Base-by-base conservation (phyloP, 2,888 invertebrate genomes). In the Mimachlamys varia region DNA sequence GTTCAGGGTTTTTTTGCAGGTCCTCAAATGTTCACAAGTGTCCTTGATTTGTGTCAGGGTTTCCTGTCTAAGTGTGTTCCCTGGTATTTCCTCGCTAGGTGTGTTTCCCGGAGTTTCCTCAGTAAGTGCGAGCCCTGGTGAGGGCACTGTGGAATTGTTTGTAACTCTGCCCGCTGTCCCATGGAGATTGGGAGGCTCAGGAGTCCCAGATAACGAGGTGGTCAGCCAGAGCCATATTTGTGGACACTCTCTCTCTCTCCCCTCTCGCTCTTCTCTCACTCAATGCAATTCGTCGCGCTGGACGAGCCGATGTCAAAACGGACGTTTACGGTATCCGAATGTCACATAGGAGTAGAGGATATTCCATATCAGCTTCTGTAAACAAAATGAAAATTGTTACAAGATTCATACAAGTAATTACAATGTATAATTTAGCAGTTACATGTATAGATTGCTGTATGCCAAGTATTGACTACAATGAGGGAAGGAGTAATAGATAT, bases 161-260 rank as follows among this genome's bases (percentile, higher is more conserved):
- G 76, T 76, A 76, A 76, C 76, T 33, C 76, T 76, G 76, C 22
- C 76, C 76, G 76, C 76, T 33, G 33, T 76, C 33, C 33, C 12
- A 27, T 76, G 76, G 76, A 76, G 76, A 33, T 76, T 33, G 76
- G 76, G 76, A 76, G 76, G 33, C 76, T 76, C 76, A 15, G 22
- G 76, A 76, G 76, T 76, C 76, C 76, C 76, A 17, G 76, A 33
- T 76, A 76, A 76, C 33, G 33, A 33, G 33, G 76, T 17, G 76
- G 33, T 76, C 76, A 76, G 76, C 76, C 33, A 76, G 76, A 76
- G 76, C 76, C 76, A 76, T 27, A 76, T 76, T 33, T 27, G 33
- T 76, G 76, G 76, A 76, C 76, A 76, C 76, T 76, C 76, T 76
- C 76, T 76, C 76, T 76, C 76, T 76, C 76, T 76, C 62, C 62